Base-by-base conservation (phyloP, 2,888 invertebrate species). In the Diarsia rubi region DNA sequence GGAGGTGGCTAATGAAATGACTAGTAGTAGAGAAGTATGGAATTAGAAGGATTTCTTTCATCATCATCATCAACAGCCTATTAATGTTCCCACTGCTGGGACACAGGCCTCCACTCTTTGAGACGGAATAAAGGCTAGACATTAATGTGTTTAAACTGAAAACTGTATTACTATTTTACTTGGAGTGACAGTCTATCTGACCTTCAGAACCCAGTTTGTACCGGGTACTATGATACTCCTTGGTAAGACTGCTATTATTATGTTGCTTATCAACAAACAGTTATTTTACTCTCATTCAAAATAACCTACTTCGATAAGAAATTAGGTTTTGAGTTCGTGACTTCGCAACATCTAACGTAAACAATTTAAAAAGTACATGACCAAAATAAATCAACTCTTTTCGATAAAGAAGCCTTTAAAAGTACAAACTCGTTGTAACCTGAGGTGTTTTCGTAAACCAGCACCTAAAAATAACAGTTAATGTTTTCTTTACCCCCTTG, bases 241-340 rank as follows among this genome's bases (percentile, higher is more conserved):
- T 37, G 37, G 37, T 37, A 37, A 5, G 37, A 37, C 37, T 37
- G 37, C 37, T 37, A 8, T 37, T 37, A 37, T 60, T n/a, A 62
- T 71, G n/a, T 19, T 44, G 52, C n/a, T 54, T 71, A 72, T 72
- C 71, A 44, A 44, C 3, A 19, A 24, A 37, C 9, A 16, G 2
- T 3, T 73, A 21, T 21, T 21, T 45, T 45, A 4, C 14, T 27
- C 75, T 59, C 44, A 60, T 65, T 47, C 16, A 47, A 60, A 60
- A 31, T 54, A 75, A 42, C 52, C 60, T 42, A 49, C 14, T 75
- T 75, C 42, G 78, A 81, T 75, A 75, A 81, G 1, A 60, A 75
- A 42, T 12, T 60, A 54, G 59, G 60, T 78, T 65, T 42, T 21
- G n/a, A 60, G n/a, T 60, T n/a, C 9, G 16, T 45, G 19, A 81